phyloP scores from a whole-genome alignment of 2,113 vertebrate species.

The Chamaetylas fuelleborni region DNA sequence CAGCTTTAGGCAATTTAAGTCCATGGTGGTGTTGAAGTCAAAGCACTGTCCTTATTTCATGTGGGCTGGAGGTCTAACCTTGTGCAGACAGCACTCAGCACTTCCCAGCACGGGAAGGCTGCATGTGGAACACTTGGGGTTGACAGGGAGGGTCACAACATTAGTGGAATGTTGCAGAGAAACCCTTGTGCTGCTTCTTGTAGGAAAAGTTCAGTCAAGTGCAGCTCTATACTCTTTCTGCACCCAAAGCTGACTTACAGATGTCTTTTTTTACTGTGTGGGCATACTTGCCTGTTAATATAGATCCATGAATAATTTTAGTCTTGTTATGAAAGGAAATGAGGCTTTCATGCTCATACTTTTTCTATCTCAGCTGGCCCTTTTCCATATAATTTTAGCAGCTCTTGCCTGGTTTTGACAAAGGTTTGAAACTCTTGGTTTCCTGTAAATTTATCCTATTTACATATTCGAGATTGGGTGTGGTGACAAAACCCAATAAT shows the following conservation, averaged over 20 bases:
- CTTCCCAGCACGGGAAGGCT: not conserved
- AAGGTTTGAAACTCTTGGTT: not conserved
- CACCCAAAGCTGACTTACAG: not conserved
- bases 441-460: not conserved
- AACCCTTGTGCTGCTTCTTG: not conserved
- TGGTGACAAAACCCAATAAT: not conserved
- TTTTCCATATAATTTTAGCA: not conserved
- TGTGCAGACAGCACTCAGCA: not conserved
- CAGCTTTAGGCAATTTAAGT: not conserved
- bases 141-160: not conserved
- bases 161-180: not conserved
- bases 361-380: not conserved
- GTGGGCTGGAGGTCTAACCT: not conserved
- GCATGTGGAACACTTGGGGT: not conserved
- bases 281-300: not conserved
- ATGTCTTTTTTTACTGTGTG: not conserved
- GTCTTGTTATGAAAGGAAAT: not conserved
- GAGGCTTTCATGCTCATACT: not conserved
- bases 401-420: not conserved
- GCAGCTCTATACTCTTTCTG: not conserved
- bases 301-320: not conserved
- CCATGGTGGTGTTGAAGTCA: not conserved
- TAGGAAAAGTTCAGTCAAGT: not conserved
- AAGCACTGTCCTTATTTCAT: not conserved
- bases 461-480: not conserved